These are phyloP conservation scores for Synanceia verrucosa DNA, from an alignment of 2,797 vertebrate species.

Conservation along the genomic window DNA sequence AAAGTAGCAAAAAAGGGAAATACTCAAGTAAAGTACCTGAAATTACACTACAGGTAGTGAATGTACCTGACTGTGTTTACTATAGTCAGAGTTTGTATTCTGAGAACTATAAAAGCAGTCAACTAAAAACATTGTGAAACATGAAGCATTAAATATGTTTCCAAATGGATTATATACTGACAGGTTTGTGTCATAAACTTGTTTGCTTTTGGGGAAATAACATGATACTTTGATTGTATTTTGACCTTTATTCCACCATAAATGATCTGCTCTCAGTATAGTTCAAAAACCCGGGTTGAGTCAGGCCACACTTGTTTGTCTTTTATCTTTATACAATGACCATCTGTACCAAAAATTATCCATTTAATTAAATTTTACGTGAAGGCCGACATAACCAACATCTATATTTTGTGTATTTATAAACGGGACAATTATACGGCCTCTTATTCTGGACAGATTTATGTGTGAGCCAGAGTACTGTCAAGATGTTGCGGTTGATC, in stretches of 20 bases:
- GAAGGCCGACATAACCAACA: not conserved
- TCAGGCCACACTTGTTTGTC: not conserved
- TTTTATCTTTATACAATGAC: not conserved
- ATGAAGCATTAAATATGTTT: not conserved
- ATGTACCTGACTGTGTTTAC: not conserved
- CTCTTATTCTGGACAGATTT: not conserved
- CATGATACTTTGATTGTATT: not conserved
- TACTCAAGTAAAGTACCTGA: not conserved
- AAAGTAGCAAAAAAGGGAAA: not conserved
- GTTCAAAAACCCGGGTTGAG: not conserved
- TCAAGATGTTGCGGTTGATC: slow-evolving; percentile 10
- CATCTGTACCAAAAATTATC: not conserved
- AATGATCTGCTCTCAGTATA: not conserved
- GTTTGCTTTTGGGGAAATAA: not conserved
- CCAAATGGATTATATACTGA: not conserved
- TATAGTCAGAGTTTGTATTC: not conserved
- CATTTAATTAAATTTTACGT: not conserved
- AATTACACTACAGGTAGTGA: too few species aligned
- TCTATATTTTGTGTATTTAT: not conserved
- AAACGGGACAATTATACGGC: not conserved
- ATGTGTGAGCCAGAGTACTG: not conserved
- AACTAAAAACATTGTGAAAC: not conserved
- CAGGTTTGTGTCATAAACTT: not conserved
- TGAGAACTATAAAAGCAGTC: not conserved
- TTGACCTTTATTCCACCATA: not conserved